A percentile compares a stretch with the other conserved stretches of the same genome.
phyloP scores from a whole-genome alignment of 2,113 vertebrate species.

The Proterorhinus semilunaris region DNA sequence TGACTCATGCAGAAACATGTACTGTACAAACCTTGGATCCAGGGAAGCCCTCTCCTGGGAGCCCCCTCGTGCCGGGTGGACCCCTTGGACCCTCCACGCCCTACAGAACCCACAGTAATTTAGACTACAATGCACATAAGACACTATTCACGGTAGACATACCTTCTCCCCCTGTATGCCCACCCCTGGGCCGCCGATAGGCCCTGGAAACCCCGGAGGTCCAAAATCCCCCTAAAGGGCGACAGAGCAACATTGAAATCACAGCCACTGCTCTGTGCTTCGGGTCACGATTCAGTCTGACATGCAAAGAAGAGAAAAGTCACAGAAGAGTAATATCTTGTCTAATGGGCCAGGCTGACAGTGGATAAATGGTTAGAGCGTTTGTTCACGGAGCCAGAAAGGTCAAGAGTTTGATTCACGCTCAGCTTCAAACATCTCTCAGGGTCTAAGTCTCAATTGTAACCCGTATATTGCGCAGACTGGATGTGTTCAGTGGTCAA shows the following conservation, averaged over 20 bases:
- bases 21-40: constrained; percentile 81
- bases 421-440: constrained; percentile 5
- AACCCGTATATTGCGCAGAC: constrained; percentile 25
- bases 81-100: constrained; percentile 83
- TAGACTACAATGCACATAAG: too few species aligned
- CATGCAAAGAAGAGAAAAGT: too few species aligned
- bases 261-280: background rate
- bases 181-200: constrained; percentile 75
- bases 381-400: too few species aligned
- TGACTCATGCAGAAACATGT: background rate
- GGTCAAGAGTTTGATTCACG: background rate
- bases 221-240: constrained; percentile 79
- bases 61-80: constrained; percentile 77
- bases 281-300: background rate
- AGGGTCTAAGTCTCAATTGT: constrained; percentile 7
- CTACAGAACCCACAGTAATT: constrained; percentile 53
- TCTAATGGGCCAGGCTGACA: too few species aligned
- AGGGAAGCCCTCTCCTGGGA: constrained; percentile 80
- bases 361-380: too few species aligned
- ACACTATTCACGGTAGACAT: constrained; percentile 4
- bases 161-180: constrained; percentile 87
- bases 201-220: constrained; percentile 80
- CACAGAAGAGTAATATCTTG: too few species aligned
- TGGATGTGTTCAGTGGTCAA: constrained; percentile 25
- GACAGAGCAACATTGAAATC: constrained; percentile 7